These are phyloP conservation scores for Phrynosoma blainvillii DNA, from an alignment of 2,113 vertebrate species.

Conservation along the genomic window DNA sequence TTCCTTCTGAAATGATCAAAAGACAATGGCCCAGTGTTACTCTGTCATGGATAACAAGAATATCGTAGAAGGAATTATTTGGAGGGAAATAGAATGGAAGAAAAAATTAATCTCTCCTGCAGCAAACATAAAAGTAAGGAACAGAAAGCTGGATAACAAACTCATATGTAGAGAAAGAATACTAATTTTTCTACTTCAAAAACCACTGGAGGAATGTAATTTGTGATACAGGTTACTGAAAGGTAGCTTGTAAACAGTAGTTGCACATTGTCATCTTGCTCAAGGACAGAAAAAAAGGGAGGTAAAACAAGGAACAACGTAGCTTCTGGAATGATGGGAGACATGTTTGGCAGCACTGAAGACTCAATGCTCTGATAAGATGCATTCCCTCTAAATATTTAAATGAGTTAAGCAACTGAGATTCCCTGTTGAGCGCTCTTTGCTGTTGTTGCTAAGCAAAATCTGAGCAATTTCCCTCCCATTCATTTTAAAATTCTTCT, in stretches of 20 bases:
- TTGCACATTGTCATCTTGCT: neutral
- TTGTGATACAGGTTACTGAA: slow-evolving; percentile 9
- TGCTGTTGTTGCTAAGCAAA: slow-evolving; percentile 71
- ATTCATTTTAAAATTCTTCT: slow-evolving; percentile 53
- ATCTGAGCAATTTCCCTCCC: slow-evolving; percentile 35
- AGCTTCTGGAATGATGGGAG: slow-evolving; percentile 38
- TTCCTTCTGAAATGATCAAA: neutral
- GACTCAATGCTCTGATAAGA: slow-evolving; percentile 52
- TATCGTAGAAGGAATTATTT: neutral
- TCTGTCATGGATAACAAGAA: neutral
- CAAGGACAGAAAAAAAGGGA: slow-evolving; percentile 26
- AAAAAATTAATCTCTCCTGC: neutral
- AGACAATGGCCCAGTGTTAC: neutral
- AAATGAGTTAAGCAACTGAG: slow-evolving; percentile 69
- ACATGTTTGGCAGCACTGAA: slow-evolving; percentile 60
- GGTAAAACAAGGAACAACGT: slow-evolving; percentile 34
- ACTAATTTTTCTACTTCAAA: neutral
- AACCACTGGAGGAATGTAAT: slow-evolving; percentile 21
- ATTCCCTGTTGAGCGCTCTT: slow-evolving; percentile 58
- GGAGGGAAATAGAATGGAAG: slow-evolving; percentile 2
- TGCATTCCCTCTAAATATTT: slow-evolving; percentile 71
- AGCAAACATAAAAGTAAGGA: neutral
- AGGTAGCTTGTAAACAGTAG: slow-evolving; percentile 36
- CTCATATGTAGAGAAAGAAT: neutral
- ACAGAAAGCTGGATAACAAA: neutral